Evolutionary conservation across 2,113 vertebrate genomes (phyloP), one percentile per base, ranked within the genome.

Genomic region (Hucho hucho): DNA sequence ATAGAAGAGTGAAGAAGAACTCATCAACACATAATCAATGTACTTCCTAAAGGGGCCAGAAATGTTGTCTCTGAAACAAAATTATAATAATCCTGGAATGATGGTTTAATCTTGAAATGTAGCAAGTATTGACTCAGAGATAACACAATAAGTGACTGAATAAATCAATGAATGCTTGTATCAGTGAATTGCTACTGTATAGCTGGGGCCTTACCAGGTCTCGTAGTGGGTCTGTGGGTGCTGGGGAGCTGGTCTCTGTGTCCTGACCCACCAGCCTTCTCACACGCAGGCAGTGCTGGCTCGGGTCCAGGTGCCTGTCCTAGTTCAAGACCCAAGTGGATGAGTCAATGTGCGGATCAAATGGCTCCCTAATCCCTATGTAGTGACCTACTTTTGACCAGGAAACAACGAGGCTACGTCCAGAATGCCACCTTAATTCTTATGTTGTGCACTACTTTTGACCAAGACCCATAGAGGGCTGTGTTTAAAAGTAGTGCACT

Each of bases 261-360:
- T 86, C 92, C 69, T 90, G 91, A 65, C 91, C 91, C 0, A 89
- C 84, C 18, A 81, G 20, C 74, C 89, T 94, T 80, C 92, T 91
- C 67, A 93, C 88, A 0, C 88, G 93, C 5, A 96, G 85, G 28
- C 93, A 90, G 2, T 94, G 89, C 79, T 92, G 86, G 72, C 86
- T 88, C 28, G 94, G 94, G 47, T 96, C 95, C 87, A 95, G 64
- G 16, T 95, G 94, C 56, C 90, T 93, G 82, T 92, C 89, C 95
- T 96, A 81, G 18, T 71, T 61, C 24, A 37, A 49, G 12, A 32
- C 56, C 75, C 11, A 28, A 73, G 13, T 37, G 20, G 59, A 43
- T 20, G 14, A 28, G 58, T 61, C n/a, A 61, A 9, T 18, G 49
- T 18, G 49, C 4, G 3, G 43, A 1, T 6, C 32, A 32, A 32